Evolutionary conservation across 2,888 invertebrate genomes (phyloP), one percentile per base, ranked within the genome.

Genomic region (Tetragonula carbonaria): DNA sequence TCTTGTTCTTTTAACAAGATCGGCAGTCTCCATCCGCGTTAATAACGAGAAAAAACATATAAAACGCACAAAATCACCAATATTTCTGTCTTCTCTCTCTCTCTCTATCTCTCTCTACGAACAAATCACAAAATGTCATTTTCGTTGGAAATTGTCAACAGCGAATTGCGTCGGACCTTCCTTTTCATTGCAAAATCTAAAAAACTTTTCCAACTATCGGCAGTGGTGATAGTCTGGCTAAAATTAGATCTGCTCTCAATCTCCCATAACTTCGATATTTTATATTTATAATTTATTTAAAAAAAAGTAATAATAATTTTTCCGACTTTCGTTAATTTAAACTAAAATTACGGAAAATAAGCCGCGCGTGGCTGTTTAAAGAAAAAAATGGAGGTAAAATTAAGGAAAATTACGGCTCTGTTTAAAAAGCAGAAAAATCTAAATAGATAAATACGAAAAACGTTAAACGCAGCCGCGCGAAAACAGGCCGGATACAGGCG

Each of bases 41-140:
- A 66, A 45, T 45, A 45, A 66, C 53, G 53, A 57, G 66, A 5
- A 18, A 21, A 67, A 14, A 59, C 62, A 13, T 33, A 65, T 51
- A 65, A 33, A 21, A 66, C 33, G 11, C 4, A 21, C 4, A 33
- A 62, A 62, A 62, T 28, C 33, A 28, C 4, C 18, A 8, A 16
- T 18, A 8, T 28, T 16, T 2, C 16, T 2, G 1, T 28, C 14
- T 16, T 62, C 28, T 18, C 38, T 38, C 6, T 33, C 23, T 1
- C 57, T 57, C 11, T 11, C 8, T 38, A 11, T 45, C 45, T 45
- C 45, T 45, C 63, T 21, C 6, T 33, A 16, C n/a, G n/a, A 28
- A 18, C 18, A 66, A 75, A 67, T 75, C 59, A 50, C 50, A 33
- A 18, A 50, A 28, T 28, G 21, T 67, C 53, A 38, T 63, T 74